Percentiles rank a stretch among this genome's conserved stretches.
phyloP scores from a whole-genome alignment of 2,797 vertebrate genomes.

The Trematomus bernacchii region DNA sequence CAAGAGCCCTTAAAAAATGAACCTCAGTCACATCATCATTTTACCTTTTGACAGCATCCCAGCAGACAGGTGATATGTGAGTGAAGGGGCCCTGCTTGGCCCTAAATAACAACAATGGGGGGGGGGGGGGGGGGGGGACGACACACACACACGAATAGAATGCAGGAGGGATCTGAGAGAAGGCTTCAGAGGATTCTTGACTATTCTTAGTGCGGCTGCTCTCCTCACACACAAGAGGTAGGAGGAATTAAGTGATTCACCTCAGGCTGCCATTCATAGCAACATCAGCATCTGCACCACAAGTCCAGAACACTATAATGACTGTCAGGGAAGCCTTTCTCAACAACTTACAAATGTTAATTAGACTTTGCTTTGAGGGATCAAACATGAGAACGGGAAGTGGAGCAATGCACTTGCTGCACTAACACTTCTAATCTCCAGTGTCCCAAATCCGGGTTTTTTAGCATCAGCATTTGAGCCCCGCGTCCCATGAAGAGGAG shows the following conservation, averaged over 20 bases:
- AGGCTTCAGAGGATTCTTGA: conserved; percentile 45
- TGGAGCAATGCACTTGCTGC: conserved; percentile 21
- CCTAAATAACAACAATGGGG: conserved; percentile 58
- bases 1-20: background rate
- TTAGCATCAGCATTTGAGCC: conserved; percentile 18
- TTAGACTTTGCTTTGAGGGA: background rate
- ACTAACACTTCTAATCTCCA: conserved; percentile 49
- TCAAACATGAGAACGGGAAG: background rate
- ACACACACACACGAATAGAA: conserved; percentile 42
- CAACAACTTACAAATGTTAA: background rate
- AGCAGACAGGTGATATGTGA: conserved; percentile 16
- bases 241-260: background rate
- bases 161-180: conserved; percentile 19
- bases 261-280: background rate
- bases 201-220: conserved; percentile 60
- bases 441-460: conserved; percentile 32
- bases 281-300: background rate
- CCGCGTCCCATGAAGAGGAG: background rate
- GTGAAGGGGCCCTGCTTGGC: background rate
- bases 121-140: background rate
- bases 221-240: conserved; percentile 12
- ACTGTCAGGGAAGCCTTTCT: background rate
- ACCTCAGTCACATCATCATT: background rate
- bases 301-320: background rate
- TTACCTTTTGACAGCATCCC: conserved; percentile 25